Conservation (phyloP, 2,113 vertebrate genomes). For the Arenaria interpres region DNA sequence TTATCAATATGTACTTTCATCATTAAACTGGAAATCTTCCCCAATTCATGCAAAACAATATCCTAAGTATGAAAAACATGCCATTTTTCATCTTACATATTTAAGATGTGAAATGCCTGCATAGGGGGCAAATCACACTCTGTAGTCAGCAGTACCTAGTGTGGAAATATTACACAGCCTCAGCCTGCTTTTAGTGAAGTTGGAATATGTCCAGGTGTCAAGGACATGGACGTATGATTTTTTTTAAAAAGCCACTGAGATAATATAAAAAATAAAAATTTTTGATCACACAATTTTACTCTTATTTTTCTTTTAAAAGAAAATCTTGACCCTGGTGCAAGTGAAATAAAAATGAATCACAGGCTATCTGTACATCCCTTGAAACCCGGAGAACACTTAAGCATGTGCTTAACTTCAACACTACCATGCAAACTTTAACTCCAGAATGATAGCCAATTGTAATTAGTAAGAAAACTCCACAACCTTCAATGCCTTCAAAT, state of each 20-base stretch:
- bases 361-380: neutral
- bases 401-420: neutral
- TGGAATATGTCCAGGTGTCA: neutral
- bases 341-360: neutral
- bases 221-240: neutral
- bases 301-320: neutral
- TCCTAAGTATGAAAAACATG: neutral
- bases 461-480: neutral
- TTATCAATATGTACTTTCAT: neutral
- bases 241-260: neutral
- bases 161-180: neutral
- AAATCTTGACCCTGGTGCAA: neutral
- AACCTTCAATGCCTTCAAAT: neutral
- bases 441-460: neutral
- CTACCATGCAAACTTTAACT: neutral
- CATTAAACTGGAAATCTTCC: neutral
- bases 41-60: neutral
- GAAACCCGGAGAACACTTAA: neutral
- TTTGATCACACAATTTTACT: neutral
- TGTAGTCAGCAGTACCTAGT: neutral
- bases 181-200: neutral
- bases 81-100: neutral
- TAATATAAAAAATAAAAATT: neutral
- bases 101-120: neutral
- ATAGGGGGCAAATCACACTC: neutral